phyloP scores from a whole-genome alignment of 2,888 invertebrate species.

The Hedya salicella region DNA sequence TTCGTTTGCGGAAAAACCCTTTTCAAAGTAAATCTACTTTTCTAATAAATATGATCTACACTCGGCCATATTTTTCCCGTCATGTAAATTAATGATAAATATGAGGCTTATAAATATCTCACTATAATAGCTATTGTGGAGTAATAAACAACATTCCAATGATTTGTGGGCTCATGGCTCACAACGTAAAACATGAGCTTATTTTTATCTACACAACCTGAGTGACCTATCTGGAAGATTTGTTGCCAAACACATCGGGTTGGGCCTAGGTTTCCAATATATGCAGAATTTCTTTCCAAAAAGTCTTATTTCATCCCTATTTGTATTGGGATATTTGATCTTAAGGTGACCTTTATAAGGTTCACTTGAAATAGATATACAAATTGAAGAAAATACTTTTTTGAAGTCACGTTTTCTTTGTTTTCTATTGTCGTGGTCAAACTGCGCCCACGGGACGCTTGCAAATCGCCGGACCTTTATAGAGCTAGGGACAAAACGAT shows the following conservation, averaged over 20 bases:
- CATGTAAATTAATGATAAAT: no score
- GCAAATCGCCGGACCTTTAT: conserved; percentile 3
- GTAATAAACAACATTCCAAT: not conserved
- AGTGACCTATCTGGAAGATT: conserved; percentile 15
- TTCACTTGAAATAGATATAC: not conserved
- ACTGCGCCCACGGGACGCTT: conserved; percentile 8
- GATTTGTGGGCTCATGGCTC: not conserved
- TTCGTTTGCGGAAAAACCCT: no score
- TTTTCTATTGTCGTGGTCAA: not conserved
- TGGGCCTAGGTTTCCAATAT: conserved; percentile 2
- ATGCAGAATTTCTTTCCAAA: not conserved
- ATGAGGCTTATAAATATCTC: no score
- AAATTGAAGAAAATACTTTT: not conserved
- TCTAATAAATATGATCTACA: no score
- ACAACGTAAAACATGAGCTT: not conserved
- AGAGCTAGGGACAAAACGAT: conserved; percentile 13
- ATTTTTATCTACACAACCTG: conserved; percentile 13
- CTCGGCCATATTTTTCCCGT: no score
- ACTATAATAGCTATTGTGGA: not conserved
- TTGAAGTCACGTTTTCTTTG: not conserved
- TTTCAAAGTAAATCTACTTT: no score
- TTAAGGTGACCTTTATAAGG: not conserved
- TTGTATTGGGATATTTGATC: not conserved
- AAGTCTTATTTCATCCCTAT: no score
- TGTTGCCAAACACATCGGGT: conserved; percentile 1